Base-by-base conservation (phyloP, 2,113 vertebrate species). In the Xerus inauris region DNA sequence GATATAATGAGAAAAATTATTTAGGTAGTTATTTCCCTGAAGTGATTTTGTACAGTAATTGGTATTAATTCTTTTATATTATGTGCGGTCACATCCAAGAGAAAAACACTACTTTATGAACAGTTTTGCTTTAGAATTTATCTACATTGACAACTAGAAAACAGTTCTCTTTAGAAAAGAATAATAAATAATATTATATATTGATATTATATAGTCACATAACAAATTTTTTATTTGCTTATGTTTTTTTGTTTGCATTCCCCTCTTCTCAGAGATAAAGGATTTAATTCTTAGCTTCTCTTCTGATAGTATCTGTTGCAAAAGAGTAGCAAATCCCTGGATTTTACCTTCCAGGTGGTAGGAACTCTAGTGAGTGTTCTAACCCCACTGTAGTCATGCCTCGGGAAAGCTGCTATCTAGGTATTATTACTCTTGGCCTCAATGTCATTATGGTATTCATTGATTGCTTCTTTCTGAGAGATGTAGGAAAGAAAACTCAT, bases 21-120 rank as follows among this genome's bases (percentile, higher is more conserved):
- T 95, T 91, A 94, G 35, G 8, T 64, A 88, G n/a, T 81, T 89
- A 88, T 95, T 81, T 94, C 35, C 28, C 72, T 87, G n/a, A 89
- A 95, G 14, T 93, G 59, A 72, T 83, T 86, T 83, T 81, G 4
- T 88, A 62, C 40, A 35, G 3, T 38, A 72, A 62, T 95, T 80
- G 45, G 7, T 87, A 35, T 59, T 51, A 47, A 47, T 84, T 87
- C 1, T 77, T 96, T 92, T 32, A 22, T 65, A 38, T 40, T 92
- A 17, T 91, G 59, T 65, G 4, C 16, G 69, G 6, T 75, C 32
- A 87, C 14, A 59, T 94, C 20, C 89, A 87, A 96, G 30, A 91
- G 51, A 40, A 91, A 92, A 86, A 30, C 28, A 86, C 83, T 67
- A 71, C 3, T 49, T n/a, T 86, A 95, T 76, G 8, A 65, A 7